Base-by-base conservation (phyloP, 2,888 invertebrate species). In the Ormyrus pomaceus region DNA sequence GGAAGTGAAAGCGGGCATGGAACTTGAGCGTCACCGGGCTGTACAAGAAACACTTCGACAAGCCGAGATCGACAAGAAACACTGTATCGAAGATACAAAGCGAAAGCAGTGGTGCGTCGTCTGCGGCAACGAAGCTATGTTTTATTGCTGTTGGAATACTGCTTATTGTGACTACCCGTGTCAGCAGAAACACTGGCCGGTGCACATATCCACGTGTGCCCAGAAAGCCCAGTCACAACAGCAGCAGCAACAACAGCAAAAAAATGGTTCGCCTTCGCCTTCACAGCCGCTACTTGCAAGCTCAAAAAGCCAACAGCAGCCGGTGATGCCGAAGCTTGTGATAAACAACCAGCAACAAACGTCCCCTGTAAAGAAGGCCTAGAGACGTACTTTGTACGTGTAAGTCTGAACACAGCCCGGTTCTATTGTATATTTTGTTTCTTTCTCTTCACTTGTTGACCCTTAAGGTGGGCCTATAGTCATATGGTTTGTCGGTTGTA, bases 131-230 rank as follows among this genome's bases (percentile, higher is more conserved):
- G 98, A 98, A 91, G 97, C 98, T 0, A 94, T 95, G 85, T 96
- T 97, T 90, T 97, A 97, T 91, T 98, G 98, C 88, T 98, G 98
- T 88, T 98, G 98, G 98, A 98, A 98, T 92, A 98, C 98, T 0
- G 95, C 97, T 73, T 98, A 98, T 91, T 98, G 98, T 91, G 96
- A 96, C 91, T 95, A 95, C 89, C 93, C 94, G 2, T 98, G 98
- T 87, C 98, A 98, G 91, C 94, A 95, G 87, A 92, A 94, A 84
- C 97, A 98, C 90, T 98, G 98, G 98, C 91, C 94, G 0, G 91
- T 93, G 8, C 98, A 98, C 90, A 94, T 93, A 92, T 88, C 91
- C 75, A 92, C 92, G 61, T 95, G 95, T 86, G 92, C 93, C 1
- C 93, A 93, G 82, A 86, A 85, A 73, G 45, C 77, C 0, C 83